These are phyloP conservation scores for Sipha flava DNA, from an alignment of 1,140 invertebrate genomes.

Conservation along the genomic window DNA sequence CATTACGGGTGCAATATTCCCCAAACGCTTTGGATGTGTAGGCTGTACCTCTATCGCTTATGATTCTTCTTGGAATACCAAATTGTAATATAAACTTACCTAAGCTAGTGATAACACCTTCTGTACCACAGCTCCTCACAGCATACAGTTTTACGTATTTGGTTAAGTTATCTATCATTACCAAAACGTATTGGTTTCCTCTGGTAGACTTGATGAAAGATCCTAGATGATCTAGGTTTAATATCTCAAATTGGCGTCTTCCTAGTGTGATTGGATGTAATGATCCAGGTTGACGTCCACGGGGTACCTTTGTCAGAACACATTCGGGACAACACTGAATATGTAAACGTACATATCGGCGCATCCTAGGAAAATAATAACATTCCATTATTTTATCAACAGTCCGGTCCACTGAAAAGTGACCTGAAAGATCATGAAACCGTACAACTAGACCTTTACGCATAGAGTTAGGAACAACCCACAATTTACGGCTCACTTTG, in stretches of 20 bases:
- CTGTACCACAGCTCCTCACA: background rate
- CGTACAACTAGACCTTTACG: background rate
- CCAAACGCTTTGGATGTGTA: background rate
- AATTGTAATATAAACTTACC: background rate
- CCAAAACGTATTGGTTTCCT: background rate
- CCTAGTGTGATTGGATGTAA: slow-evolving; percentile 34
- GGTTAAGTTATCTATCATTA: background rate
- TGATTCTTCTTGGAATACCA: background rate
- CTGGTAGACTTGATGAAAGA: background rate
- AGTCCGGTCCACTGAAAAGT: background rate
- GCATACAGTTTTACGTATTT: background rate
- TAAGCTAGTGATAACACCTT: background rate
- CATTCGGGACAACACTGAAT: slow-evolving; percentile 35
- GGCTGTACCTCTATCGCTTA: background rate
- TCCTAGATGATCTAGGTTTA: background rate
- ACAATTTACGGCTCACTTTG: background rate
- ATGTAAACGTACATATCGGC: slow-evolving; percentile 5
- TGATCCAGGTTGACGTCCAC: slow-evolving; percentile 33
- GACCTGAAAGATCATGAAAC: background rate
- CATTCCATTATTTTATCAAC: background rate
- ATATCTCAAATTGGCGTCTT: background rate
- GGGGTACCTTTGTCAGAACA: slow-evolving; percentile 34
- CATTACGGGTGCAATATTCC: background rate
- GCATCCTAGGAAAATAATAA: background rate
- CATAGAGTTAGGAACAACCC: background rate